Base-by-base conservation (phyloP, 2,888 invertebrate species). In the Meghimatium bilineatum region DNA sequence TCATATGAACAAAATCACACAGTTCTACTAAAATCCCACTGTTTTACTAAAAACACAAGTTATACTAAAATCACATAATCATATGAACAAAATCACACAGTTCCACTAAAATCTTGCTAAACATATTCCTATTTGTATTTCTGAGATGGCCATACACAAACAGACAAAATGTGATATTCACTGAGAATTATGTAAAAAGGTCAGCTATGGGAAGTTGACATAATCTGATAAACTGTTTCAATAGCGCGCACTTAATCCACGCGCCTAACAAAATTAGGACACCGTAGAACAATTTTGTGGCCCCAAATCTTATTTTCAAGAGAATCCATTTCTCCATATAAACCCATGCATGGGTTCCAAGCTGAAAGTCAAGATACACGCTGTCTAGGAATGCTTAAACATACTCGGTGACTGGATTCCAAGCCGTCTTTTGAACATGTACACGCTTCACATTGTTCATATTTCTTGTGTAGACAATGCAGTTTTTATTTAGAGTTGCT, bases 271-370 rank as follows among this genome's bases (percentile, higher is more conserved):
- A 85, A 81, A 91, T 92, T 91, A 91, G 89, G 88, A 86, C 88
- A 85, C 88, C 88, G 90, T 91, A 92, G 91, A 92, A 91, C 91
- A 91, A 91, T 91, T 92, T 91, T 90, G 88, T 88, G 87, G 87
- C 88, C 86, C 90, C 90, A 91, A 92, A 91, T 91, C 91, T 90
- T 90, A 90, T 91, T 91, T 91, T 84, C 87, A 82, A 85, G 88
- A 85, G 88, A 87, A 87, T 85, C 88, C 88, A 85, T 89, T 88
- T 89, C 88, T 87, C 88, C 88, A 90, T 91, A 91, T 91, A 91
- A 90, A 90, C 82, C 75, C 52, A 8, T 14, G 77, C 77, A 26
- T 56, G 17, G 63, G 23, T 6, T 77, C 36, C 6, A 34, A n/a
- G 34, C 44, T 56, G 32, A 10, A 74, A 38, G 26, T 12, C 29